Base-by-base conservation (phyloP, 2,113 vertebrate species). In the Apistogramma diplotaenia region DNA sequence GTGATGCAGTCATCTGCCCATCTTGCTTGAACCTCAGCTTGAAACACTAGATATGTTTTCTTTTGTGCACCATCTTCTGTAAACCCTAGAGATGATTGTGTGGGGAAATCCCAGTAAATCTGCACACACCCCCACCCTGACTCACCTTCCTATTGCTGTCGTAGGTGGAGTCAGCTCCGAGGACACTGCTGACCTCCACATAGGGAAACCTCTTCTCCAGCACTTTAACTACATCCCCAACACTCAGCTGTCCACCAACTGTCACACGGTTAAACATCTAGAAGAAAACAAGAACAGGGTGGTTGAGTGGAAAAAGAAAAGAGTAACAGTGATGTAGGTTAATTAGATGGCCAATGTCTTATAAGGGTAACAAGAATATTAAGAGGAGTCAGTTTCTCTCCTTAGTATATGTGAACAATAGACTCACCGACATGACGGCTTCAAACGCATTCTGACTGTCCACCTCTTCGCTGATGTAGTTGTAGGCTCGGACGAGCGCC, bases 71-170 rank as follows among this genome's bases (percentile, higher is more conserved):
- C 65, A 70, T 70, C 29, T 29, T 49, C 16, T 70, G 12, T n/a
- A 70, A 51, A 49, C 43, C 19, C 65, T 1, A 11, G 16, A 70
- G 65, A 51, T 29, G 43, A 29, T 12, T 70, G 40, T 4, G 9
- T 3, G 16, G 5, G 65, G 29, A 49, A 51, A 49, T 70, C 6
- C 1, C 6, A 70, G 49, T 49, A 70, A 29, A 70, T 70, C 43
- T 49, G 16, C 43, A 33, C 6, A 31, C 29, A 31, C 29, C 4
- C 29, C 4, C 3, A 31, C 6, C 35, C 6, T 0, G 13, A 37
- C 82, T 94, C 94, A 99, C 98, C 97, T 99, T 98, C 54, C 98
- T 96, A 92, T 97, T 97, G 85, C 92, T 96, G 93, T 99, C 98
- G 15, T 98, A 99, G 72, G 87, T 95, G 86, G 98, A 99, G 90